A percentile compares a stretch with the other conserved stretches of the same genome.
These are phyloP conservation scores for Halictus rubicundus DNA, from an alignment of 1,140 invertebrate species.

Conservation along the genomic window DNA sequence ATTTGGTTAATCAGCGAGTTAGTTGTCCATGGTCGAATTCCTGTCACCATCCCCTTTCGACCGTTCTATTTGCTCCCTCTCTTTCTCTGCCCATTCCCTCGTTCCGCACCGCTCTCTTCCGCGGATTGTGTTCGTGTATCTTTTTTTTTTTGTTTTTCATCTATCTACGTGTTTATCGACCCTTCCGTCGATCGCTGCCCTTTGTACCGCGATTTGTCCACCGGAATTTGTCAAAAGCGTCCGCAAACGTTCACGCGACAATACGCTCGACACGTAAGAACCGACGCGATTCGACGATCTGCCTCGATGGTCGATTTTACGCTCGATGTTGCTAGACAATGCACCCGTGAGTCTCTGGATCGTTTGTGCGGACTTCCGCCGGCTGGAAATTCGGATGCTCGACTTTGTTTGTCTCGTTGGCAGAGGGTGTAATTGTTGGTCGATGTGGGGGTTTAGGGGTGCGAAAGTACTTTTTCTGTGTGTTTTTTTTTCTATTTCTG, in stretches of 20 bases:
- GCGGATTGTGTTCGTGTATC: neutral
- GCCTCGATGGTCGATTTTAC: neutral
- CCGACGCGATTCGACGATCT: neutral
- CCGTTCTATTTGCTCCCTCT: constrained; percentile 33
- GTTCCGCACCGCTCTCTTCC: neutral
- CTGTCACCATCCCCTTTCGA: constrained; percentile 49
- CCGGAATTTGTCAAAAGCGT: constrained; percentile 56
- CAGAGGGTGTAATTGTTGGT: no score
- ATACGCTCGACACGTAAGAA: constrained; percentile 22
- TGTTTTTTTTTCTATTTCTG: no score
- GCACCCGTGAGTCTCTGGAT: neutral
- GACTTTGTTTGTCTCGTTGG: neutral
- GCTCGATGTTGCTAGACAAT: neutral
- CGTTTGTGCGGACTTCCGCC: neutral
- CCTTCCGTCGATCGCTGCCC: constrained; percentile 41
- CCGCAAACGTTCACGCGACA: constrained; percentile 48
- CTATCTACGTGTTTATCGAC: constrained; percentile 41
- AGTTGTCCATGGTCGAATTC: constrained; percentile 67
- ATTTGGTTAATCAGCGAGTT: constrained; percentile 72
- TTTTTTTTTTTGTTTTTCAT: no score
- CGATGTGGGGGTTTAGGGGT: neutral
- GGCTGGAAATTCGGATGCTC: neutral
- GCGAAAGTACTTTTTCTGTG: neutral
- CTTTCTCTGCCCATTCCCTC: neutral
- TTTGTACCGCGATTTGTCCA: constrained; percentile 26